Percentiles rank a stretch among this genome's conserved stretches.
phyloP scores from a whole-genome alignment of 2,113 vertebrate genomes.

The Aegithalos caudatus region DNA sequence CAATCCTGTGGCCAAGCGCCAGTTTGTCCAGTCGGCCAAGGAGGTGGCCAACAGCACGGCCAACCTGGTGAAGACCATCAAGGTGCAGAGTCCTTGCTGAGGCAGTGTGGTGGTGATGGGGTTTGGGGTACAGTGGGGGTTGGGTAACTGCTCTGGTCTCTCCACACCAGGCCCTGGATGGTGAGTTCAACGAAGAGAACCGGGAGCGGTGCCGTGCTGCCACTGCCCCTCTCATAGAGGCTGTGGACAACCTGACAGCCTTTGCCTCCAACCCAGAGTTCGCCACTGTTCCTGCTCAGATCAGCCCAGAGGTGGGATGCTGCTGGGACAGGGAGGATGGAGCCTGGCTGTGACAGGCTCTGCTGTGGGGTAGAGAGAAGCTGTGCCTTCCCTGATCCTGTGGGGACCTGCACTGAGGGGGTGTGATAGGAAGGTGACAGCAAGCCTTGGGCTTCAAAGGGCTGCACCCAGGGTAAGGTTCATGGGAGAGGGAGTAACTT shows the following conservation, averaged over 20 bases:
- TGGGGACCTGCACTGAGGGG: not conserved
- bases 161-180: slow-evolving; percentile 84
- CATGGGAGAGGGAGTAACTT: not conserved
- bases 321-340: not conserved
- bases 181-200: slow-evolving; percentile 91
- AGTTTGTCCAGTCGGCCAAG: slow-evolving; percentile 97
- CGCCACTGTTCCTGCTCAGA: slow-evolving; percentile 91
- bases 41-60: slow-evolving; percentile 98
- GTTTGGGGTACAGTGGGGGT: not conserved
- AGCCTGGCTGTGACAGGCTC: not conserved
- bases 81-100: slow-evolving; percentile 70
- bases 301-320: slow-evolving; percentile 87
- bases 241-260: slow-evolving; percentile 94
- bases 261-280: slow-evolving; percentile 97
- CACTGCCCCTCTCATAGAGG: slow-evolving; percentile 91
- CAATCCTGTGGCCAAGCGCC: slow-evolving; percentile 95
- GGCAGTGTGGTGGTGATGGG: not conserved
- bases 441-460: not conserved
- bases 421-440: not conserved
- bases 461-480: not conserved
- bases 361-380: not conserved
- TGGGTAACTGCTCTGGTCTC: not conserved
- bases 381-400: not conserved
- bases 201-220: slow-evolving; percentile 88
- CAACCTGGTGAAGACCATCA: slow-evolving; percentile 98